These are phyloP conservation scores for Chitala chitala DNA, from an alignment of 2,113 vertebrate species.

Conservation along the genomic window DNA sequence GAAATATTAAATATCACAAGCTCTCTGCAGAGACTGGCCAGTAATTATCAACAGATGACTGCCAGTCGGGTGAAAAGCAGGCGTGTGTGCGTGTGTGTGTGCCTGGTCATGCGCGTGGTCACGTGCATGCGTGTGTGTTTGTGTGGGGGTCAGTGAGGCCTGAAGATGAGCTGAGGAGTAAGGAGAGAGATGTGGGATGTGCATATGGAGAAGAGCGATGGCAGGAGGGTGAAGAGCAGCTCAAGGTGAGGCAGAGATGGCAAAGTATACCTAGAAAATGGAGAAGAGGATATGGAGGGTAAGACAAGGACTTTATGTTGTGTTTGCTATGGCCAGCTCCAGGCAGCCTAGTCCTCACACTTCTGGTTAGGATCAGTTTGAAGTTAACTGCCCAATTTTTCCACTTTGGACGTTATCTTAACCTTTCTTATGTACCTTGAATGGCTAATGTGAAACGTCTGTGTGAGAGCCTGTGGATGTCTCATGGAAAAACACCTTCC, in stretches of 20 bases:
- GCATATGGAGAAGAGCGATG: slow-evolving; percentile 2
- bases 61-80: slow-evolving; percentile 54
- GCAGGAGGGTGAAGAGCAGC: background rate
- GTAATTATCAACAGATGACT: slow-evolving; percentile 94
- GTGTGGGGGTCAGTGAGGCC: slow-evolving; percentile 10
- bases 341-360: slow-evolving; percentile 40
- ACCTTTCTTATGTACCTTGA: slow-evolving; percentile 44
- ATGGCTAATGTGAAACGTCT: slow-evolving; percentile 40
- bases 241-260: background rate
- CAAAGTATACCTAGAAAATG: slow-evolving; percentile 3
- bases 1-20: slow-evolving; percentile 98
- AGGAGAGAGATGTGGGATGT: background rate
- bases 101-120: slow-evolving; percentile 9
- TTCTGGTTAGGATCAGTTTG: slow-evolving; percentile 50
- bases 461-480: slow-evolving; percentile 31
- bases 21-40: slow-evolving; percentile 82
- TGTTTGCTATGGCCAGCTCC: slow-evolving; percentile 30
- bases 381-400: slow-evolving; percentile 48
- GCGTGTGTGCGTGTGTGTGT: slow-evolving; percentile 24
- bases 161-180: background rate
- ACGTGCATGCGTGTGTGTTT: background rate
- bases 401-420: slow-evolving; percentile 54
- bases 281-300: slow-evolving; percentile 25
- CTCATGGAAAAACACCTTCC: slow-evolving; percentile 21
- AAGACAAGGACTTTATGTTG: slow-evolving; percentile 29